Percentiles rank a stretch among this genome's conserved stretches.
phyloP scores from a whole-genome alignment of 2,797 vertebrate species.

The Xenopus petersii region DNA sequence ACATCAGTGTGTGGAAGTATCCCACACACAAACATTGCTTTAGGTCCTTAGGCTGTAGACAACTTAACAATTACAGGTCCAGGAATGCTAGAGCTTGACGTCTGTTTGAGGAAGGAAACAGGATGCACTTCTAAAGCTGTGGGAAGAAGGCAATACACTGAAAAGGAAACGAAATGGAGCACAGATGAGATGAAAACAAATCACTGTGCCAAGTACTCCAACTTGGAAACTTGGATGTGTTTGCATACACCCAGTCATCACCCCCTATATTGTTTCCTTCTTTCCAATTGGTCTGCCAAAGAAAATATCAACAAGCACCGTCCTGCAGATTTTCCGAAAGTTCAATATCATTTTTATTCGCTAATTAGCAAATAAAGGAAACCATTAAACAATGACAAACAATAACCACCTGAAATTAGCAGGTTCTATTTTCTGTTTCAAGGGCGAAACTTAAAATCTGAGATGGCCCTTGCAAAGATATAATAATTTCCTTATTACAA shows the following conservation, averaged over 20 bases:
- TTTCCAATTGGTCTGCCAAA: conserved; percentile 49
- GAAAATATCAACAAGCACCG: conserved; percentile 51
- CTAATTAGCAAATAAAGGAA: conserved; percentile 45
- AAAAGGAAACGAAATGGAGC: conserved; percentile 53
- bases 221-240: conserved; percentile 49
- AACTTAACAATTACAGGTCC: conserved; percentile 37
- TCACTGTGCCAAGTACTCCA: conserved; percentile 52
- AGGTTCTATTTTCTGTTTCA: too few relatives aligned
- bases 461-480: too few relatives aligned
- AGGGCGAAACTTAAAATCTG: too few relatives aligned
- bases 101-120: conserved; percentile 56
- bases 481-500: too few relatives aligned
- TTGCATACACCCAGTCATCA: conserved; percentile 52
- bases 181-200: conserved; percentile 48
- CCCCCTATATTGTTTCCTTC: conserved; percentile 59
- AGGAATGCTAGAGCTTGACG: conserved; percentile 38
- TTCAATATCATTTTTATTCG: conserved; percentile 15
- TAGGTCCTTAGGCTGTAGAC: neutral
- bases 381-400: conserved; percentile 26
- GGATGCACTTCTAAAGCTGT: conserved; percentile 57
- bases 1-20: conserved; percentile 14
- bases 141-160: conserved; percentile 48
- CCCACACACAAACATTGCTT: conserved; percentile 5
- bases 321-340: conserved; percentile 8
- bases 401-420: neutral